phyloP scores from a whole-genome alignment of 2,113 vertebrate species.

The Apodemus sylvaticus region DNA sequence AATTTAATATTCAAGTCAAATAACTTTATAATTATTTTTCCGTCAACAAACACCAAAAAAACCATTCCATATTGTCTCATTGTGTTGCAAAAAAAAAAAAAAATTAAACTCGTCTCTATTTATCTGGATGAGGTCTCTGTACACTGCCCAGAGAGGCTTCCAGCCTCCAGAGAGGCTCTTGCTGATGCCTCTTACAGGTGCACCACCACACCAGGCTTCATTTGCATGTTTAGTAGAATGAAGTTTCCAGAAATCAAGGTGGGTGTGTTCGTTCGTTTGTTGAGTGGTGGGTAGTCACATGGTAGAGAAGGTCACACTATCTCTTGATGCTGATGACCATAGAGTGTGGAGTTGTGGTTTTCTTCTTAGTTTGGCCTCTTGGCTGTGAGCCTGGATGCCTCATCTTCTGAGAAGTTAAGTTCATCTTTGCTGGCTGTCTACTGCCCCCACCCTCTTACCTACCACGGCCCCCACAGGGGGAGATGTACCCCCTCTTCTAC shows the following conservation, averaged over 20 bases:
- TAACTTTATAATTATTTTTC: conserved; percentile 33
- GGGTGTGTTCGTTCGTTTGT: background rate
- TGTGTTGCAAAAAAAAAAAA: background rate
- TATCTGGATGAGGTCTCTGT: background rate
- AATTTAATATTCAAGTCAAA: conserved; percentile 40
- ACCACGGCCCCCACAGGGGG: background rate
- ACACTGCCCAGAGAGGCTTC: background rate
- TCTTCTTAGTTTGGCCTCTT: background rate
- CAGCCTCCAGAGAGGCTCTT: background rate
- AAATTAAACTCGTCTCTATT: background rate
- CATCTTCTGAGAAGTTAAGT: background rate
- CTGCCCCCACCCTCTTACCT: background rate
- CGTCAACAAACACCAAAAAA: conserved; percentile 7
- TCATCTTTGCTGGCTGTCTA: background rate
- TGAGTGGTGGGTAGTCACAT: background rate
- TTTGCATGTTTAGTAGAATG: background rate
- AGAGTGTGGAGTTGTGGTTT: background rate
- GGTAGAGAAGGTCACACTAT: background rate
- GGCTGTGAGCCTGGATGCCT: background rate
- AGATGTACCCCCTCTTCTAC: background rate
- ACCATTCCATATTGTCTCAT: background rate
- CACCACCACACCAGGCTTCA: background rate
- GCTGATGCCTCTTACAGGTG: background rate
- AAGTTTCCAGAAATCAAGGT: conserved; percentile 28
- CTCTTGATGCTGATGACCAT: background rate